phyloP scores from a whole-genome alignment of 1,140 invertebrate species.

The Yoshiicerus persimilis region DNA sequence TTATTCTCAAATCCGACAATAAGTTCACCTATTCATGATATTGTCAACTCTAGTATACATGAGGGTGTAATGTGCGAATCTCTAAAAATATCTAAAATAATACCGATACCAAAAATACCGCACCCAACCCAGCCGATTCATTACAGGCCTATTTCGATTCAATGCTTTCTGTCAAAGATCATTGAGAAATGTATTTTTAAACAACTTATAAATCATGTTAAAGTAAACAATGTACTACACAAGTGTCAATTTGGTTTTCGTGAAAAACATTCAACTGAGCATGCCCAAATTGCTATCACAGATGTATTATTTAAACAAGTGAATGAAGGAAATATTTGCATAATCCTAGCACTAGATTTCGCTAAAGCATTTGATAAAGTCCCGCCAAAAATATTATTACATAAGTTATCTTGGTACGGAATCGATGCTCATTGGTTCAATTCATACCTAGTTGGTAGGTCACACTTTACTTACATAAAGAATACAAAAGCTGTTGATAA shows the following conservation, averaged over 20 bases:
- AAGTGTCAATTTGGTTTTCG: constrained; percentile 31
- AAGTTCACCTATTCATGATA: not conserved
- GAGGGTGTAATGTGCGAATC: not conserved
- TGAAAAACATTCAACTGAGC: constrained; percentile 3
- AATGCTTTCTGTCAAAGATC: not conserved
- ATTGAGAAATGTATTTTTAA: not conserved
- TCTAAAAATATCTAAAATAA: not conserved
- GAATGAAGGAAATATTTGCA: not conserved
- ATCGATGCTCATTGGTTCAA: not conserved
- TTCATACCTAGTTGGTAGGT: not conserved
- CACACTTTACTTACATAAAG: not conserved
- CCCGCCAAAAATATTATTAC: not conserved
- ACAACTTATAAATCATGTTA: not conserved
- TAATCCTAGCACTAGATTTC: constrained; percentile 9
- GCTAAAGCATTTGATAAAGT: constrained; percentile 28
- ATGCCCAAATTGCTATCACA: not conserved
- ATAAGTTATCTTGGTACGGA: constrained; percentile 18
- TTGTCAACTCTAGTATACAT: not conserved
- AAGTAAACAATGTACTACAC: not conserved
- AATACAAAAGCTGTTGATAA: too few relatives aligned
- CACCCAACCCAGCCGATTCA: not conserved
- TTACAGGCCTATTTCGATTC: not conserved
- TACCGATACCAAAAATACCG: not conserved
- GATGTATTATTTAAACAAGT: not conserved
- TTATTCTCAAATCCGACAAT: not conserved